Percentiles rank a stretch among this genome's conserved stretches.
phyloP scores from a whole-genome alignment of 1,140 invertebrate species.

The Teleogryllus occipitalis region DNA sequence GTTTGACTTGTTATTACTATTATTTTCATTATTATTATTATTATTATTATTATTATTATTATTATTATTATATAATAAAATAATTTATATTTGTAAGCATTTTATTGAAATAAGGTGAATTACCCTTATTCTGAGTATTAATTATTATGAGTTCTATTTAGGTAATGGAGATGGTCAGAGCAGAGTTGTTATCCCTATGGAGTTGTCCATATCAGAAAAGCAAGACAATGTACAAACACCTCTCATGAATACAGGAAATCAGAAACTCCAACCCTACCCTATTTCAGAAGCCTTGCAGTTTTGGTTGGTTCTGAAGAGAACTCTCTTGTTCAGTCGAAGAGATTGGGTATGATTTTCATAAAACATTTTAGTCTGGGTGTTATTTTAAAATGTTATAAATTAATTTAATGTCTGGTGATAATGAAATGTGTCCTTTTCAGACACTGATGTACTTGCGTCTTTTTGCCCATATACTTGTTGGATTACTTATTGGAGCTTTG shows the following conservation, averaged over 20 bases:
- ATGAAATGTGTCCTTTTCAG: conserved; percentile 42
- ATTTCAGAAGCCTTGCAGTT: conserved; percentile 69
- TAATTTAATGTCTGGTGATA: background rate
- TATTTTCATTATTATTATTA: too few relatives aligned
- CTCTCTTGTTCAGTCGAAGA: conserved; percentile 67
- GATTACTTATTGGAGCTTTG: conserved; percentile 82
- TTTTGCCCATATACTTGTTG: conserved; percentile 85
- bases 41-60: too few relatives aligned
- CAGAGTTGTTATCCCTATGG: too few relatives aligned
- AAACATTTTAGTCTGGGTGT: background rate
- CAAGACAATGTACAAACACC: conserved; percentile 54
- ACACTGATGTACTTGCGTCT: conserved; percentile 89
- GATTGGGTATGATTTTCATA: conserved; percentile 58
- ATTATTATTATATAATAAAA: too few relatives aligned
- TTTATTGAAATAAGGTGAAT: too few relatives aligned
- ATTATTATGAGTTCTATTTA: too few relatives aligned
- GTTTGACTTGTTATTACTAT: too few relatives aligned
- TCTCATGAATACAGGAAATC: conserved; percentile 55
- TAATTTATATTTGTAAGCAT: too few relatives aligned
- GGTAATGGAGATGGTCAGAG: too few relatives aligned
- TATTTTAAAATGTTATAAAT: background rate
- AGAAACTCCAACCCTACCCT: conserved; percentile 54
- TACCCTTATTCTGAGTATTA: too few relatives aligned
- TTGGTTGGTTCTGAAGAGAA: conserved; percentile 69
- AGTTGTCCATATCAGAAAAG: background rate